Base-by-base conservation (phyloP, 2,797 vertebrate species). In the Coregonus sp. region DNA sequence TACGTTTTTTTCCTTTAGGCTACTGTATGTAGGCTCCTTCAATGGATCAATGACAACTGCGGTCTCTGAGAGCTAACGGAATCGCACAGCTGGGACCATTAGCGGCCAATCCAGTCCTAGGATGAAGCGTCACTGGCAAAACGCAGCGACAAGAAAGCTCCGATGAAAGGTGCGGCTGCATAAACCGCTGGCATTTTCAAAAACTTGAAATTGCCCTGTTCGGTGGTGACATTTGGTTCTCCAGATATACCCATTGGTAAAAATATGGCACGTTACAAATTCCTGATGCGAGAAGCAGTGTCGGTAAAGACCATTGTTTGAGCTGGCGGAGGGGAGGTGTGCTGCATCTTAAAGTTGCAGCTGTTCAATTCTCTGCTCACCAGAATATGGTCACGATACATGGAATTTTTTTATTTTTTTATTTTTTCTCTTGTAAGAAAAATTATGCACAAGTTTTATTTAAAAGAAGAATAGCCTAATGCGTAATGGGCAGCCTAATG, bases 221-320 rank as follows among this genome's bases (percentile, higher is more conserved):
- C 81, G 82, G 79, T 78, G 73, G 84, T 92, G 90, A 92, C 93
- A 95, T 93, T 80, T 84, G 90, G 84, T 90, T 90, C 83, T 87
- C 86, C 86, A 84, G 88, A 81, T 79, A 54, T 79, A 91, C 92
- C 94, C 96, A 93, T 95, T 90, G 95, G 94, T 75, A 74, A 81
- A 92, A 96, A 96, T 94, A 97, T 96, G 96, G 96, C 96, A 97
- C 92, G 96, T 95, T 96, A 94, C 93, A 96, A 95, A 95, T 96
- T 95, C 91, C 40, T 93, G 96, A 96, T 93, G 94, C 90, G 95
- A 92, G 92, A 92, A 96, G 95, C 95, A 92, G 93, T 95, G 95
- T 94, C 93, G 97, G 97, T 91, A 95, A 93, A 96, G 94, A 98
- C 97, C 97, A 98, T 96, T 96, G 94, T 94, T 73, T 79, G 87